Evolutionary conservation across 2,888 invertebrate genomes (phyloP), one percentile per base, ranked within the genome.

Genomic region (Apodemia mormo): DNA sequence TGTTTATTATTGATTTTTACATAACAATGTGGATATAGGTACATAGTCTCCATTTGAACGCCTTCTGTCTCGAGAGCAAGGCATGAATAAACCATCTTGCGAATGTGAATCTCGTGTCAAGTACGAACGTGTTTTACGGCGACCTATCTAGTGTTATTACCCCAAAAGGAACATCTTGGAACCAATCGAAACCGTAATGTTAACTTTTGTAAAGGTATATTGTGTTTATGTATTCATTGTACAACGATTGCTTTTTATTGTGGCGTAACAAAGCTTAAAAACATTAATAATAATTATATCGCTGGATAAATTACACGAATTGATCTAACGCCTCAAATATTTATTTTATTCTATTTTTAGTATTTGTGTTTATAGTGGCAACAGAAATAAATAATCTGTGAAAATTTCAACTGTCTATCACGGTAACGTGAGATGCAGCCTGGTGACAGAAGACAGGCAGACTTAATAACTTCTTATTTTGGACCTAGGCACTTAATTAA

Each of bases 71-170:
- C 29, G 61, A 68, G 68, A 58, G 68, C 45, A 61, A 43, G 58
- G 14, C 40, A 67, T 67, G 67, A 67, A 67, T 67, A 67, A 67
- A 67, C 67, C 67, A 67, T 67, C 12, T 12, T 22, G 22, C 33
- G 56, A 67, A 67, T 67, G 67, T 67, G 67, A 58, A 67, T 67
- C 33, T 54, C 56, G 58, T 67, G 67, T 67, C 67, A 67, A 67
- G 67, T 58, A 40, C 14, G 43, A 54, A 49, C 64, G 30, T 64
- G 64, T 64, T 64, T 64, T 33, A 37, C 52, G n/a, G 67, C 56
- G 67, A 52, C 49, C 49, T 49, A 49, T 49, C 49, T 49, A 49
- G 49, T 49, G 49, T 49, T 49, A 49, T 49, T 49, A 14, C 49
- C 14, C 49, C 14, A 14, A 14, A 49, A 49, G 49, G 49, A 49